phyloP scores from a whole-genome alignment of 2,797 vertebrate genomes.

The Erithacus rubecula region DNA sequence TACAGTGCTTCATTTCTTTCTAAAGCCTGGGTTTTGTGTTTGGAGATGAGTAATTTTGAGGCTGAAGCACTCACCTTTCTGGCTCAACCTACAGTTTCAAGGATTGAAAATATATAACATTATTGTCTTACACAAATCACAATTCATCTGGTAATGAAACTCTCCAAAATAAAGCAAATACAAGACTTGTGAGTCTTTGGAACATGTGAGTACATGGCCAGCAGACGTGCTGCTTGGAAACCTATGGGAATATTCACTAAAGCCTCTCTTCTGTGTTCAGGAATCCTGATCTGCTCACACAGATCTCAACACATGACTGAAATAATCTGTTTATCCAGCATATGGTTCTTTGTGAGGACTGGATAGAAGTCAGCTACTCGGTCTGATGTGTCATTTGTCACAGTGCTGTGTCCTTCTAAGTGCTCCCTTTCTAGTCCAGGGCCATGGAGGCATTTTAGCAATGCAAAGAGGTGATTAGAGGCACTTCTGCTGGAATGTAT shows the following conservation, averaged over 20 bases:
- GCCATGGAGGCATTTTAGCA: slow-evolving; percentile 29
- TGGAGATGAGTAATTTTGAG: not conserved
- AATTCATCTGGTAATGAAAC: not conserved
- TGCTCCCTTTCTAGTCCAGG: not conserved
- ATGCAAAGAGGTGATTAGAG: slow-evolving; percentile 35
- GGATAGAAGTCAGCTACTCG: not conserved
- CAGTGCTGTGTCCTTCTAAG: not conserved
- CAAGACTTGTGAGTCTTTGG: not conserved
- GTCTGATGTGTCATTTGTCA: not conserved
- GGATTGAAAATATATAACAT: not conserved
- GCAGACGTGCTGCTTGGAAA: not conserved
- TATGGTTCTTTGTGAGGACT: slow-evolving; percentile 9
- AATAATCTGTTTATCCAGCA: slow-evolving; percentile 50
- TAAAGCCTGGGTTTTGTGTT: not conserved
- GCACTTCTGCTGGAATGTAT: slow-evolving; percentile 35
- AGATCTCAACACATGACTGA: slow-evolving; percentile 31
- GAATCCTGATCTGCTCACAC: slow-evolving; percentile 30
- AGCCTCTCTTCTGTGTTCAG: not conserved
- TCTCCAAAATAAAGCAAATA: not conserved
- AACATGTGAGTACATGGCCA: not conserved
- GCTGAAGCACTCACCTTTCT: not conserved
- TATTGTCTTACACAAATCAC: not conserved
- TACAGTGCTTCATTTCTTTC: not conserved
- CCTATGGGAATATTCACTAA: slow-evolving; percentile 22
- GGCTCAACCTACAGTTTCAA: not conserved